These are phyloP conservation scores for Thripadectes ignobilis DNA, from an alignment of 2,797 vertebrate genomes.

Conservation along the genomic window DNA sequence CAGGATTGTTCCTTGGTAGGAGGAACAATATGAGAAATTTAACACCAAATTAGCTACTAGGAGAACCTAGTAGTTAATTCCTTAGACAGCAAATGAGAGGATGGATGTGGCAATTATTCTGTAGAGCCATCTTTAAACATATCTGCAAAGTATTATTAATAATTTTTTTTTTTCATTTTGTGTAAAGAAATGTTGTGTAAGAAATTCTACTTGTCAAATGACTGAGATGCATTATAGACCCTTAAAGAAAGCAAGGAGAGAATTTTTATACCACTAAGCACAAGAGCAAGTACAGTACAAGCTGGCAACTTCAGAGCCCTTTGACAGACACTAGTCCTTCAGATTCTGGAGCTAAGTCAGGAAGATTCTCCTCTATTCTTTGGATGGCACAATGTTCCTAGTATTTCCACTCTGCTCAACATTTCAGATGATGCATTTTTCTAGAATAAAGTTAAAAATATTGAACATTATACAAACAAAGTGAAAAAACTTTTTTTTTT, in stretches of 20 bases:
- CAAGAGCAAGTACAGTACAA: not conserved
- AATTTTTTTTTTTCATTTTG: not conserved
- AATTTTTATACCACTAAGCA: not conserved
- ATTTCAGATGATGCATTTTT: not conserved
- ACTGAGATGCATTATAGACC: not conserved
- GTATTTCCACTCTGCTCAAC: not conserved
- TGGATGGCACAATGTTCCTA: not conserved
- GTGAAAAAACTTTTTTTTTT: not conserved
- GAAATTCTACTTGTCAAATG: not conserved
- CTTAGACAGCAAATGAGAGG: not conserved
- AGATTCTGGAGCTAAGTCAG: not conserved
- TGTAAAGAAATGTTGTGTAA: not conserved
- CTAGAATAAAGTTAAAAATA: not conserved
- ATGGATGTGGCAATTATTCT: conserved; percentile 1
- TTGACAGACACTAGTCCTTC: not conserved
- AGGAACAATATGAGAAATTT: not conserved
- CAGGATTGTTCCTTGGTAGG: not conserved
- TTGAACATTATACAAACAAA: not conserved
- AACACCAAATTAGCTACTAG: not conserved
- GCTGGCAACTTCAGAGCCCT: not conserved
- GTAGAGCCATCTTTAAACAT: not conserved
- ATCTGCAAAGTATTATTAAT: conserved; percentile 1
- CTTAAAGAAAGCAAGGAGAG: not conserved
- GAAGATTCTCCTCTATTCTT: not conserved
- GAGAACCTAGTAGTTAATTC: conserved; percentile 14